Evolutionary conservation across 2,797 vertebrate species (phyloP).

Genomic region (Chromobotia macracanthus): DNA sequence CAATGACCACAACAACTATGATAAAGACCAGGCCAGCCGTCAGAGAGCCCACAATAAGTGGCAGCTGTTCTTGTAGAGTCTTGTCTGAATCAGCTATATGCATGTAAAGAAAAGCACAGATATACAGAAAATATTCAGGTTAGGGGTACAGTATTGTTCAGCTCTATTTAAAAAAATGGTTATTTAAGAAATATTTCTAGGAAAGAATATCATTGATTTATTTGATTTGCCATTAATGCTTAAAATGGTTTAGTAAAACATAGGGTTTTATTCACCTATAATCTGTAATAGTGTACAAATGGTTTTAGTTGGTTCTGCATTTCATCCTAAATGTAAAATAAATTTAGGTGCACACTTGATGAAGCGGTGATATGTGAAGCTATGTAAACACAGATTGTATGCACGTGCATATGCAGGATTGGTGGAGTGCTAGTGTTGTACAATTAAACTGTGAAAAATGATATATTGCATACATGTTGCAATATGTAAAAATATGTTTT

Average conservation of each 20-base stretch:
- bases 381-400: neutral
- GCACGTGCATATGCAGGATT: neutral
- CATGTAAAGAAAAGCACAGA: slow-evolving; percentile 9
- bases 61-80: slow-evolving; percentile 89
- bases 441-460: neutral
- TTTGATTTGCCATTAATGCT: neutral
- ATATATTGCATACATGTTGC: neutral
- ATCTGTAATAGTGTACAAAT: neutral
- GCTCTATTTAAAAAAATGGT: neutral
- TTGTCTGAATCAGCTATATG: slow-evolving; percentile 84
- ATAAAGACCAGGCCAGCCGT: slow-evolving; percentile 90
- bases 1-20: slow-evolving; percentile 92
- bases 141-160: slow-evolving; percentile 6
- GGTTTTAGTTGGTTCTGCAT: no score
- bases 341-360: no score
- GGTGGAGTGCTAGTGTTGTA: neutral
- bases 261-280: neutral
- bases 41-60: slow-evolving; percentile 91
- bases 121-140: slow-evolving; percentile 14
- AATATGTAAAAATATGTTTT: slow-evolving; percentile 27
- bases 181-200: slow-evolving; percentile 1
- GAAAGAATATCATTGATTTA: neutral
- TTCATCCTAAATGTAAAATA: neutral
- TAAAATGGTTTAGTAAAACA: neutral
- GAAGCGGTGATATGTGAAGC: no score